A percentile compares a stretch with the other conserved stretches of the same genome.
Evolutionary conservation across 37 sponge, comb jelly and placozoan genomes (phyloP).

Genomic region (Beroe ovata): DNA sequence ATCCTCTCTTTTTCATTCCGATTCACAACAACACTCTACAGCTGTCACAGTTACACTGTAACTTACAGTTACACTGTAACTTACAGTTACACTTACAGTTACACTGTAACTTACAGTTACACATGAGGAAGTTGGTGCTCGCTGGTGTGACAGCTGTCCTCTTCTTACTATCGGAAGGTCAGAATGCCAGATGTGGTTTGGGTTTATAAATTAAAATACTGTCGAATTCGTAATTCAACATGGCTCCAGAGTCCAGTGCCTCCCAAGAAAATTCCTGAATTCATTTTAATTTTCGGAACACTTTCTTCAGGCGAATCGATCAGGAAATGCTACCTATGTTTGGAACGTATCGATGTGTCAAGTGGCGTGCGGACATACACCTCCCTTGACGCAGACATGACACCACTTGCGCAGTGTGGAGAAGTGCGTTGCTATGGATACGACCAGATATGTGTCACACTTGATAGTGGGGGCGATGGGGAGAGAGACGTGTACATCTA

Average conservation of each 20-base stretch:
- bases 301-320: neutral
- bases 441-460: neutral
- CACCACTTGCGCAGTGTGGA: neutral
- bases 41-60: no score
- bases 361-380: neutral
- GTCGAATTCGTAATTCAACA: no score
- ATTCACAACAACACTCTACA: no score
- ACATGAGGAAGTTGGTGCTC: neutral
- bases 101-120: slow-evolving; percentile 10
- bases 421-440: neutral
- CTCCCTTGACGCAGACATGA: neutral
- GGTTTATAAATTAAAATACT: no score
- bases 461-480: neutral
- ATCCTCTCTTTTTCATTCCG: no score
- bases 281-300: neutral
- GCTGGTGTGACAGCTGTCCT: neutral
- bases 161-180: neutral
- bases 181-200: no score
- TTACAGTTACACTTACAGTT: no score
- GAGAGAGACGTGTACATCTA: neutral
- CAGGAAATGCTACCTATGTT: neutral
- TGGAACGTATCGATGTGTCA: neutral
- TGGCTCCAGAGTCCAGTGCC: no score
- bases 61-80: no score
- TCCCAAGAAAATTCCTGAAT: no score